Base-by-base conservation (phyloP, 2,888 invertebrate genomes). In the Sussaba pulchella region DNA sequence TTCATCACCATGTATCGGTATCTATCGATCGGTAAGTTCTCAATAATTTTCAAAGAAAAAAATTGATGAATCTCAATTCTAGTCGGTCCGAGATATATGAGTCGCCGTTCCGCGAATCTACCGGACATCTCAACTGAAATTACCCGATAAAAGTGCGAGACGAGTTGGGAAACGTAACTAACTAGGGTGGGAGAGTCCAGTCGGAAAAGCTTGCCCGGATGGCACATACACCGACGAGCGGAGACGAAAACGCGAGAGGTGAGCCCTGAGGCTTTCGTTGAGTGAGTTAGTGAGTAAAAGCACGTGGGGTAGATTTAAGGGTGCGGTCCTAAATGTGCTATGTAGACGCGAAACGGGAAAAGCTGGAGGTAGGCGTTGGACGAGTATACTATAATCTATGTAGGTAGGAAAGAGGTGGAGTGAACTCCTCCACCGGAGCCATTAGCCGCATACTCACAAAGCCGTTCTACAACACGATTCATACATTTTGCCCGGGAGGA, bases 391-490 rank as follows among this genome's bases (percentile, higher is more conserved):
- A 71, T 74, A 45, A 67, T 69, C 70, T 36, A 67, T 74, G 26
- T 57, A 66, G 79, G 64, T 69, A 70, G 81, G 77, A 78, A 74
- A 82, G 81, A 87, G 85, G 69, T 76, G 81, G 83, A 84, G n/a
- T n/a, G 85, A 89, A 87, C 87, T 90, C 87, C 85, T 88, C 87
- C 85, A 86, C 87, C 59, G 78, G 64, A 87, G 89, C 88, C 89
- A 91, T 91, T 91, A 91, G 89, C 67, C 88, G 85, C 87, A 87
- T 88, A 87, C 88, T 89, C 83, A 86, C 87, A 91, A 91, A 92
- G 88, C 90, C 86, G 70, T 86, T 89, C 88, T 87, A 86, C 88
- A 87, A 92, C 91, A 92, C 91, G 91, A 90, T 91, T 91, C 90
- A 91, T 90, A 92, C 92, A 92, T 92, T 91, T 92, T 89, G 57